Evolutionary conservation across 2,113 vertebrate species (phyloP), one percentile per base, ranked within the genome.

Genomic region (Anser brachyrhynchus): DNA sequence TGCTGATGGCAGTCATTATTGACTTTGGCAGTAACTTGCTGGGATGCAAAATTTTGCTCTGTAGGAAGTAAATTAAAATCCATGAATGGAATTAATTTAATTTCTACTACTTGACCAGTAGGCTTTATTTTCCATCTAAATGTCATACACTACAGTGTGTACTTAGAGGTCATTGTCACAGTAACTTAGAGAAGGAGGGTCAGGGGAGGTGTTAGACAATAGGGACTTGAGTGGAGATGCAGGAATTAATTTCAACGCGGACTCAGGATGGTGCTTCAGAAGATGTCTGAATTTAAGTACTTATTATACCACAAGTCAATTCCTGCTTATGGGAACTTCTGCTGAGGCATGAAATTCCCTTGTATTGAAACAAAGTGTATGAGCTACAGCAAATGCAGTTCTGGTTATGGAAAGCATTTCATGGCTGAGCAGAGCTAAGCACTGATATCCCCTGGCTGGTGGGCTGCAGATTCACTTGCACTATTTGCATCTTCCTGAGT

Each of bases 21-120:
- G 88, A 39, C 83, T 85, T 46, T 33, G 76, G 37, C 33, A 79
- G 82, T 92, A 88, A 55, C 59, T 87, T 75, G 78, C 87, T 79
- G 85, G 31, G 85, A 88, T 85, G 84, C 43, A 67, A 87, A 88
- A 96, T 84, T 59, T 64, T 46, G 29, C 85, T 58, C 57, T 8
- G 70, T 54, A 89, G 91, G 82, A 96, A 96, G 86, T 80, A 93
- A 92, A 95, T 94, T 95, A 87, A 93, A 96, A 87, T 58, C 66
- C 10, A 35, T 31, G 70, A 82, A 87, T 87, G 41, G 78, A 91
- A 95, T 82, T 77, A 70, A 86, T 76, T 89, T 69, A 57, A 87
- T 87, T 93, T 90, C 74, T 88, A 12, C 44, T 92, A 70, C 74
- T 90, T 88, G 88, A 89, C 55, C 73, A 84, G 44, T 39, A 69